A percentile compares a stretch with the other conserved stretches of the same genome.
phyloP scores from a whole-genome alignment of 2,888 invertebrate species.

The Heliconius hortense region DNA sequence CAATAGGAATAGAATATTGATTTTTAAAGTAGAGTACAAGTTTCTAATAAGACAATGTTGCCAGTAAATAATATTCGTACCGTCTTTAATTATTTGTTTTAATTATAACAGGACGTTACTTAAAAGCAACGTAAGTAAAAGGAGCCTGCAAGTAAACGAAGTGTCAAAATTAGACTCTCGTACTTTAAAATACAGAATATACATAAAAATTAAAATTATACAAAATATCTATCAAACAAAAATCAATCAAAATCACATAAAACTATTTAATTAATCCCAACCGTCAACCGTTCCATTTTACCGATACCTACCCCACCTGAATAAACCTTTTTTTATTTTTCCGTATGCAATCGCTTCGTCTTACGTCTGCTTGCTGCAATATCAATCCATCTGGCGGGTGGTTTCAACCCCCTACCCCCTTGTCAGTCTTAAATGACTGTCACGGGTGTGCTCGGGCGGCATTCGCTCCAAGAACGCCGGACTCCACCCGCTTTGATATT shows the following conservation, averaged over 20 bases:
- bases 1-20: too few species aligned
- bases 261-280: conserved; percentile 13
- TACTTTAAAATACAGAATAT: neutral
- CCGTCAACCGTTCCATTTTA: conserved; percentile 18
- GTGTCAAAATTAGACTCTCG: too few species aligned
- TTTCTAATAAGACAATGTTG: too few species aligned
- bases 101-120: too few species aligned
- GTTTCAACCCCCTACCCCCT: conserved; percentile 55
- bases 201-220: neutral
- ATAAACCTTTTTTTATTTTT: conserved; percentile 57
- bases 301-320: conserved; percentile 39
- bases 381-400: conserved; percentile 79
- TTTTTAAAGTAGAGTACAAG: too few species aligned
- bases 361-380: conserved; percentile 78
- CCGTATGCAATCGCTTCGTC: conserved; percentile 78
- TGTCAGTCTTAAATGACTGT: conserved; percentile 82
- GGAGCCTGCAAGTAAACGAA: too few species aligned
- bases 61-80: too few species aligned
- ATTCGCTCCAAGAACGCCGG: conserved; percentile 69
- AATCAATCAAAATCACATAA: neutral
- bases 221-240: neutral
- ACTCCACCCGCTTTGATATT: conserved; percentile 67
- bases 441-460: conserved; percentile 74
- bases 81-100: too few species aligned
- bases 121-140: too few species aligned